Evolutionary conservation across 2,888 invertebrate species (phyloP), one percentile per base, ranked within the genome.

Genomic region (Cryptocephalus primarius): DNA sequence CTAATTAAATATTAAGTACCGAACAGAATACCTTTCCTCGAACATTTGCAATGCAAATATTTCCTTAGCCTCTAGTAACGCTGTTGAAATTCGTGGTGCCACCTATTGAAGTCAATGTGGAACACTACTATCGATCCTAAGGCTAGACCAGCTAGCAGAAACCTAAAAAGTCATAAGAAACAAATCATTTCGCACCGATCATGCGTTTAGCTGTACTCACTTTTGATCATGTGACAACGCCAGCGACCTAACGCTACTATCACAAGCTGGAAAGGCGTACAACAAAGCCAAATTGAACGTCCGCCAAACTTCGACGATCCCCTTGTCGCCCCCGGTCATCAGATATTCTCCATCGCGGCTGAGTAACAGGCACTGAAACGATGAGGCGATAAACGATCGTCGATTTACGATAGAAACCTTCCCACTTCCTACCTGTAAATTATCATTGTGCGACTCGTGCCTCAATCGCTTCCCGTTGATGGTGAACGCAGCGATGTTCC

Each of bases 51-150:
- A 22, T 22, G 22, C 22, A 36, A 12, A 36, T 36, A 36, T 36
- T 31, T 14, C 22, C 14, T 14, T 47, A 34, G 40, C 14, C 34
- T 47, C 48, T 49, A 92, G 77, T 92, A 92, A 62, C 92, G 83
- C 72, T 92, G 92, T 67, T 93, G 92, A 72, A 91, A 93, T 72
- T 93, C 92, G 70, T 93, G 92, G 72, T 93, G 93, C 93, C 93
- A 93, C 66, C 91, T 79, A 74, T 99, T 99, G 78, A 99, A 99
- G 74, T 99, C 97, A 70, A 99, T 95, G 76, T 99, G 96, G 76
- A 97, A 97, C 62, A 99, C 95, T 51, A 99, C 92, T 58, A 99
- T 86, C 45, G 97, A 95, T 45, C 99, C 99, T 58, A 96, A 92
- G 48, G 95, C 92, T 48, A 99, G 76, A 45, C 99, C 99, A 60